phyloP scores from a whole-genome alignment of 2,797 vertebrate species.

The Paratrypauchen microcephalus region DNA sequence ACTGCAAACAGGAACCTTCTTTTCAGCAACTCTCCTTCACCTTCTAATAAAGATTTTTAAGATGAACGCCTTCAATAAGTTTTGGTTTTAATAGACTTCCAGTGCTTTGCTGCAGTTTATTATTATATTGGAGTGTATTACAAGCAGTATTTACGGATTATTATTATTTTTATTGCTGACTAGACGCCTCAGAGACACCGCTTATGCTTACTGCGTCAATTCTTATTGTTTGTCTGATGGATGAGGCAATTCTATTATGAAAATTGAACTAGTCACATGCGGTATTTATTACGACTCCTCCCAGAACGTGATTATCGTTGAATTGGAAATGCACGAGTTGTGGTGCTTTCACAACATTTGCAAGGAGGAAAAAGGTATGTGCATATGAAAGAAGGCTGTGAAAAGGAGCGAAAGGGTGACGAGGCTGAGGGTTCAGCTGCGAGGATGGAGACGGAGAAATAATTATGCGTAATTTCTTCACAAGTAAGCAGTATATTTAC shows the following conservation, averaged over 20 bases:
- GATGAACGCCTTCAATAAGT: background rate
- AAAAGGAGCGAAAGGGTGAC: background rate
- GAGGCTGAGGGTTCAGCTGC: background rate
- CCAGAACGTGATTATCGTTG: too few relatives aligned
- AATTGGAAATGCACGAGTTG: background rate
- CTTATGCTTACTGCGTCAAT: constrained; percentile 19
- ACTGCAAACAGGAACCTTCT: constrained; percentile 31
- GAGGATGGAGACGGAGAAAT: too few relatives aligned
- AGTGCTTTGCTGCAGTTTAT: constrained; percentile 53
- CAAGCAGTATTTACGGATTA: constrained; percentile 34
- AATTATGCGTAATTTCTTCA: background rate
- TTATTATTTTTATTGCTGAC: constrained; percentile 13
- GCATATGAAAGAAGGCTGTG: background rate
- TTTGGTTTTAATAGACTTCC: constrained; percentile 10
- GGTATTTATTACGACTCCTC: background rate
- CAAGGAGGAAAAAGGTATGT: too few relatives aligned
- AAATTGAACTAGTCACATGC: background rate
- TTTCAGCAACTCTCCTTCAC: constrained; percentile 14
- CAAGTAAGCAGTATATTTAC: constrained; percentile 8
- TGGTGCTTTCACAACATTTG: background rate
- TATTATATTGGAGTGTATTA: constrained; percentile 17
- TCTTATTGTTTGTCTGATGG: background rate
- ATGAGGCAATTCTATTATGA: background rate
- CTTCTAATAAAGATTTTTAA: background rate
- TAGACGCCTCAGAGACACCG: constrained; percentile 35